Evolutionary conservation across 2,888 invertebrate genomes (phyloP), one percentile per base, ranked within the genome.

Genomic region (Therioaphis trifolii): DNA sequence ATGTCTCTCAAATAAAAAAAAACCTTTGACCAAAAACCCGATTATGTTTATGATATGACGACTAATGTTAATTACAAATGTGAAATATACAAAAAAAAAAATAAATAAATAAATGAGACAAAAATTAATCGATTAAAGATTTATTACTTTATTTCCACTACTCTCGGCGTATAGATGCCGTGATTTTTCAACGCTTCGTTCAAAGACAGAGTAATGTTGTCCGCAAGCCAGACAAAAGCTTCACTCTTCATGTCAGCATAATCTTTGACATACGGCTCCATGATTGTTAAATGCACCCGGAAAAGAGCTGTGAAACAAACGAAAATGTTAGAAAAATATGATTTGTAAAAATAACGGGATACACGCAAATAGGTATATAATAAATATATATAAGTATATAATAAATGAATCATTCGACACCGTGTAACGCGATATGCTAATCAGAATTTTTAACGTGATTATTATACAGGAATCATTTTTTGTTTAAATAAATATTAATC

Each of bases 261-360:
- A 35, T 82, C 80, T 7, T 63, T 82, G 49, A 7, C 40, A 7
- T 82, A 82, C 18, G 80, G 80, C 9, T 82, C 80, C 40, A 55
- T 82, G 35, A 82, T 72, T 4, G 80, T 82, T 15, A 82, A 29
- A 46, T 82, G 71, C 7, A 82, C 72, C 4, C 80, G 72, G 61
- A 35, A 82, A 49, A 72, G 49, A 5, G 15, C 80, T 82, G 61
- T 12, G 29, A 46, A 14, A 2, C 49, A 68, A 11, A n/a, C 15
- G 18, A 71, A n/a, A 72, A 69, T 21, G 43, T n/a, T n/a, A n/a
- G n/a, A n/a, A n/a, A n/a, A n/a, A n/a, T n/a, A n/a, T n/a, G n/a
- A n/a, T n/a, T n/a, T n/a, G n/a, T n/a, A n/a, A n/a, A n/a, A n/a
- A n/a, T n/a, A n/a, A n/a, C n/a, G n/a, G n/a, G n/a, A n/a, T n/a